Percentiles rank a stretch among this genome's conserved stretches.
phyloP scores from a whole-genome alignment of 2,797 vertebrate genomes.

The Nothura maculosa region DNA sequence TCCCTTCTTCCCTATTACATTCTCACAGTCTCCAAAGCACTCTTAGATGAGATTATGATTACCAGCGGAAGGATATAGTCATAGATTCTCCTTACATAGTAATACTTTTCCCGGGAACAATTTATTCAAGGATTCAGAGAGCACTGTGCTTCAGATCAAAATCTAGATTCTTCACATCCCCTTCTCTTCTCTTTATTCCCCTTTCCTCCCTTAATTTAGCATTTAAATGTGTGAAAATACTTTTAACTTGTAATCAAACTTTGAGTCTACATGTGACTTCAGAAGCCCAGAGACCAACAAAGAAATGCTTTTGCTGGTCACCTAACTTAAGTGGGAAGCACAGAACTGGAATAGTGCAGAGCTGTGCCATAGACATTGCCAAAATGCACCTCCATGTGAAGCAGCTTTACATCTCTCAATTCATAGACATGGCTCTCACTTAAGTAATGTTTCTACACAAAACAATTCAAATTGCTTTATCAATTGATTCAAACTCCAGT shows the following conservation, averaged over 20 bases:
- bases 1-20: neutral
- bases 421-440: neutral
- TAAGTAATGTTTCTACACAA: neutral
- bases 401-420: neutral
- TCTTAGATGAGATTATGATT: neutral
- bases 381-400: neutral
- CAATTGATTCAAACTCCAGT: neutral
- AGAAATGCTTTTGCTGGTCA: neutral
- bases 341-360: neutral
- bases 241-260: neutral
- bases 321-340: neutral
- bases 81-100: neutral
- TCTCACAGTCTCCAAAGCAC: constrained; percentile 4
- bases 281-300: neutral
- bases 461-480: neutral
- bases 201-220: neutral
- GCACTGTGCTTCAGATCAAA: neutral
- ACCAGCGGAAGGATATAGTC: neutral
- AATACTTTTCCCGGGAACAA: neutral
- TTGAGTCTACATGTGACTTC: neutral
- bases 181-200: neutral
- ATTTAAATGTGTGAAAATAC: neutral
- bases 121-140: neutral
- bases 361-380: neutral
- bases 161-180: neutral